Conservation (phyloP, 2,888 invertebrate species). For the Acronicta alni region DNA sequence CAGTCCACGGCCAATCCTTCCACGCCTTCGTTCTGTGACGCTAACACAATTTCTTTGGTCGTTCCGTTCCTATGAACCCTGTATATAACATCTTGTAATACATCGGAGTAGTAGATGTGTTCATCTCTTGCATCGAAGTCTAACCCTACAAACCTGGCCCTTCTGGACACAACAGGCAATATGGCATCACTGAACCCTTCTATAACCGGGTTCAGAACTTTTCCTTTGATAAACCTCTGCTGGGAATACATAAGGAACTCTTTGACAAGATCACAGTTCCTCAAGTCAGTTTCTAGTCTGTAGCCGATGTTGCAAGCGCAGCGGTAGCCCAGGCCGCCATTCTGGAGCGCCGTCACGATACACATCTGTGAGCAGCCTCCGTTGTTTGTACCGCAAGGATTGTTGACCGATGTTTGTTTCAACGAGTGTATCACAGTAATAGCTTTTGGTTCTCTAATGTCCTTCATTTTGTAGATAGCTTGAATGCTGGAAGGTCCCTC, state of each 20-base stretch:
- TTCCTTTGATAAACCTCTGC: conserved; percentile 98
- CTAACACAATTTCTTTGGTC: conserved; percentile 95
- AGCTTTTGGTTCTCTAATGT: conserved; percentile 94
- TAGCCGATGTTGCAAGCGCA: conserved; percentile 98
- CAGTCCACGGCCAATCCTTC: conserved; percentile 98
- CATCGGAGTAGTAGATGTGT: conserved; percentile 99
- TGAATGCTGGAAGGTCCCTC: conserved; percentile 94
- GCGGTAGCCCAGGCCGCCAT: conserved; percentile 94
- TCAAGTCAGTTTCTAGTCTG: conserved; percentile 92
- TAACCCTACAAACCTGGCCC: conserved; percentile 97
- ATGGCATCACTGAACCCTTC: conserved; percentile 98
- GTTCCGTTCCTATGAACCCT: conserved; percentile 94
- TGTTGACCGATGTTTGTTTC: conserved; percentile 93
- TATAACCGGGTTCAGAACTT: conserved; percentile 95
- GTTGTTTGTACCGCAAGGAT: conserved; percentile 96
- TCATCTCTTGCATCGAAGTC: conserved; percentile 97
- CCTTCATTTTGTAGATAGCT: conserved; percentile 94
- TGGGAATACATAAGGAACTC: conserved; percentile 98
- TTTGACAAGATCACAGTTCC: conserved; percentile 94
- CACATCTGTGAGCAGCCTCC: conserved; percentile 98
- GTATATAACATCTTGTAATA: conserved; percentile 98
- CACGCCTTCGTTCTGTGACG: conserved; percentile 98
- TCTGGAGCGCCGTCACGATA: conserved; percentile 94
- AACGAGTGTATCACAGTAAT: conserved; percentile 94
- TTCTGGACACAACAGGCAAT: conserved; percentile 96